Conservation (phyloP, 2,888 invertebrate species). For the Clostera curtula region DNA sequence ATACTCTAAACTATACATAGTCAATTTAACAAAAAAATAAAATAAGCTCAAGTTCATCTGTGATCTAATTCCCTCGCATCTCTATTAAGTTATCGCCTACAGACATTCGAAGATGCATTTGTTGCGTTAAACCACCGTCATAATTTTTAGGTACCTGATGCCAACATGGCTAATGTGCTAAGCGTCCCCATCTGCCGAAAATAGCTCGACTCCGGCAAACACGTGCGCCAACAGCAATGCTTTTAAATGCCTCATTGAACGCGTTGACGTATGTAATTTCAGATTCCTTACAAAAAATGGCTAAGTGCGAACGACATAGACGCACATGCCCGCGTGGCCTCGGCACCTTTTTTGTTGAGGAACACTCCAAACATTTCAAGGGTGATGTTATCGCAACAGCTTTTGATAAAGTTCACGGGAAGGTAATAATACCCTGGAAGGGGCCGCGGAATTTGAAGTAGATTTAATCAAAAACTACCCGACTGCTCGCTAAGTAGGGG, state of each 20-base stretch:
- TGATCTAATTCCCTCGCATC: no score
- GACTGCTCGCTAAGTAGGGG: constrained; percentile 13
- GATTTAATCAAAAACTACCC: constrained; percentile 21
- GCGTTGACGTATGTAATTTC: constrained; percentile 63
- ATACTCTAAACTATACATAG: no score
- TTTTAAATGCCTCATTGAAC: constrained; percentile 56
- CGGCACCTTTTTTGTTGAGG: constrained; percentile 24
- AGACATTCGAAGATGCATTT: no score
- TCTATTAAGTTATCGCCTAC: no score
- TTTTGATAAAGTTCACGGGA: constrained; percentile 23
- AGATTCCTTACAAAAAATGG: constrained; percentile 53
- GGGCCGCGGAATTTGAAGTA: constrained; percentile 21
- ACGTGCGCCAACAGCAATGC: constrained; percentile 43
- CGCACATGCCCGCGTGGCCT: constrained; percentile 18
- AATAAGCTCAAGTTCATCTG: no score
- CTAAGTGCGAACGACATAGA: constrained; percentile 35
- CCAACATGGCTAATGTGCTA: no score
- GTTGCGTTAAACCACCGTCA: no score
- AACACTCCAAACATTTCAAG: constrained; percentile 22
- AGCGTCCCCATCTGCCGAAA: constrained; percentile 33
- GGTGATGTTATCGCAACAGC: constrained; percentile 32
- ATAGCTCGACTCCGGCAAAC: constrained; percentile 34
- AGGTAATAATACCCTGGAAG: constrained; percentile 26
- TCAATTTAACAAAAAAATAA: no score
- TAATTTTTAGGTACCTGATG: no score